These are phyloP conservation scores for Periophthalmodon schlosseri DNA, from an alignment of 2,113 vertebrate species.

Conservation along the genomic window DNA sequence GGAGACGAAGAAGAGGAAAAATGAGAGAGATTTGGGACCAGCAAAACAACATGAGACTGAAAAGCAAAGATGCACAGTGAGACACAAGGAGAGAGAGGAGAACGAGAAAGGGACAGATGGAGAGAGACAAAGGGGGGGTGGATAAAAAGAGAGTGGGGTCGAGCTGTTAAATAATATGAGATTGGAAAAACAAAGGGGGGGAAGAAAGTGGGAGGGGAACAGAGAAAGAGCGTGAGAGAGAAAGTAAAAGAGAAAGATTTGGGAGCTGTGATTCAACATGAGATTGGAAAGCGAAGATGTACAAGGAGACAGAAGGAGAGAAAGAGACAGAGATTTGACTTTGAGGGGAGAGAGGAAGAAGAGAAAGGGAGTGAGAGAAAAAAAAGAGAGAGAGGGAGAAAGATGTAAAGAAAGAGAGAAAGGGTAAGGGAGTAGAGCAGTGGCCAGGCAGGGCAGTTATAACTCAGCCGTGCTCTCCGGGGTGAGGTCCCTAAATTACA, in stretches of 20 bases:
- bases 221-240: conserved; percentile 4
- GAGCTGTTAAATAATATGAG: not conserved
- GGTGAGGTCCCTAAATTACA: conserved; percentile 76
- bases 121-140: not conserved
- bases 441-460: conserved; percentile 62
- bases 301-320: not conserved
- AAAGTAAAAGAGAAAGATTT: not conserved
- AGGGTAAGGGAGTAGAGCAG: conserved; percentile 10
- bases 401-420: conserved; percentile 3
- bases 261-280: too few relatives aligned
- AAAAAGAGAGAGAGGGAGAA: not conserved
- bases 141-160: not conserved
- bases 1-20: not conserved
- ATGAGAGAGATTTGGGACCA: not conserved
- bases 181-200: not conserved
- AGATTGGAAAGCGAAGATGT: not conserved
- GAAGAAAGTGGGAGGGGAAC: not conserved
- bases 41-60: not conserved
- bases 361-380: conserved; percentile 4
- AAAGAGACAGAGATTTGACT: not conserved
- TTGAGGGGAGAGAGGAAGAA: not conserved
- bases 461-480: conserved; percentile 70
- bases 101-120: not conserved
- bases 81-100: too few relatives aligned
- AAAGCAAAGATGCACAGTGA: not conserved